phyloP scores from a whole-genome alignment of 37 sponge, comb jelly and placozoan genomes.

The Crambe crambe region DNA sequence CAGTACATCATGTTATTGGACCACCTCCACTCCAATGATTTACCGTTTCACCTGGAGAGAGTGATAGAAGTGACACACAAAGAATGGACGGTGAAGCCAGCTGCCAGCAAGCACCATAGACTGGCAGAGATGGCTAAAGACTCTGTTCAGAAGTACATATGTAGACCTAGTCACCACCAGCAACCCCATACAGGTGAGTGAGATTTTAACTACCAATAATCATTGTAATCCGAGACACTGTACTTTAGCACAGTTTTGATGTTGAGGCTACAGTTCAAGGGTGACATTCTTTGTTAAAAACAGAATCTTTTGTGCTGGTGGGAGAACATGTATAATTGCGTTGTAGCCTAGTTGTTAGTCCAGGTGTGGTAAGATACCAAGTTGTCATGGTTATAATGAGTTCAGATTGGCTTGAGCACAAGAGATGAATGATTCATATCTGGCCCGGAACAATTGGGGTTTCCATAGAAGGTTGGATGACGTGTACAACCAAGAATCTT shows the following conservation, averaged over 20 bases:
- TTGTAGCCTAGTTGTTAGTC: no score
- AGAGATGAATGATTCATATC: not conserved
- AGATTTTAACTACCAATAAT: no score
- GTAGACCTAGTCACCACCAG: slow-evolving; percentile 55
- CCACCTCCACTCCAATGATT: not conserved
- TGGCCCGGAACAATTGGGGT: not conserved
- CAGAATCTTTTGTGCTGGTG: no score
- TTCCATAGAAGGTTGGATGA: not conserved
- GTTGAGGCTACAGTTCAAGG: no score
- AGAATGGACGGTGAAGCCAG: slow-evolving; percentile 60
- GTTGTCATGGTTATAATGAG: not conserved
- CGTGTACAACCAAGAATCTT: not conserved
- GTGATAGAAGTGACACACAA: slow-evolving; percentile 59
- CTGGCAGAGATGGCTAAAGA: not conserved
- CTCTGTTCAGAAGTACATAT: slow-evolving; percentile 9
- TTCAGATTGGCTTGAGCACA: not conserved
- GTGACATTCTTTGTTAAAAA: no score
- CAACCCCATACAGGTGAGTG: slow-evolving; percentile 58
- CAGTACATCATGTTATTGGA: slow-evolving; percentile 18
- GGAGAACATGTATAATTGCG: no score
- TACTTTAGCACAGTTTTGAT: no score
- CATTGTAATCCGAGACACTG: no score
- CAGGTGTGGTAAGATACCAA: not conserved
- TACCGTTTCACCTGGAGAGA: slow-evolving; percentile 23
- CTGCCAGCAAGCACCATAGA: slow-evolving; percentile 6